These are phyloP conservation scores for Colossoma macropomum DNA, from an alignment of 2,113 vertebrate genomes.

Conservation along the genomic window DNA sequence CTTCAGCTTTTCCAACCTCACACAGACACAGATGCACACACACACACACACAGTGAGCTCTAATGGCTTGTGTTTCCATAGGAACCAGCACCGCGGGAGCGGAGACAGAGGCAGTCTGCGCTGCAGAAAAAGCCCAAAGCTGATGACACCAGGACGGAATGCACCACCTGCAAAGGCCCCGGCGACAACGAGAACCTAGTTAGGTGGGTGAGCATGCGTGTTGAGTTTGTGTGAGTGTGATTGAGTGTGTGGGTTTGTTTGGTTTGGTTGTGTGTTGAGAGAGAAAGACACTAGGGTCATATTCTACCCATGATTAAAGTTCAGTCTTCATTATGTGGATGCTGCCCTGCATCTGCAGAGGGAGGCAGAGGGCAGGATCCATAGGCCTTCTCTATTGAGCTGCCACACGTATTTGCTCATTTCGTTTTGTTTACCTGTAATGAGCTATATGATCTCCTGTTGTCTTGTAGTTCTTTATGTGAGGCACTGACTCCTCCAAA, in stretches of 20 bases:
- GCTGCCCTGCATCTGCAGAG: conserved; percentile 62
- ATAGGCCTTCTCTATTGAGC: conserved; percentile 70
- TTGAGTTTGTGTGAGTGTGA: conserved; percentile 4
- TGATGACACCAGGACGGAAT: conserved; percentile 93
- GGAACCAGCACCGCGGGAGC: conserved; percentile 90
- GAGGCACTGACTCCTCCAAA: neutral
- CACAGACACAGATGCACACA: conserved; percentile 3
- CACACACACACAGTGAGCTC: conserved; percentile 39
- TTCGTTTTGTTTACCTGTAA: conserved; percentile 72
- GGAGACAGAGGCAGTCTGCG: conserved; percentile 88
- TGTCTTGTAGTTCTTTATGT: conserved; percentile 44
- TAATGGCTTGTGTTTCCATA: conserved; percentile 75
- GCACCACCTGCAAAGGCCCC: conserved; percentile 91
- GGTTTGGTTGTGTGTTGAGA: conserved; percentile 29
- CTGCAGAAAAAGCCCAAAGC: conserved; percentile 94
- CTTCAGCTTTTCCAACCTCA: conserved; percentile 35
- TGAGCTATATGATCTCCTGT: conserved; percentile 73
- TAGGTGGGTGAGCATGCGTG: conserved; percentile 80
- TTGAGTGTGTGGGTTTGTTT: conserved; percentile 35
- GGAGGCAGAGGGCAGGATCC: conserved; percentile 51
- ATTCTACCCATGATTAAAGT: conserved; percentile 74
- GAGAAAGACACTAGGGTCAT: conserved; percentile 55
- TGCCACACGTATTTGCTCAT: conserved; percentile 76
- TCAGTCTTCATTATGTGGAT: conserved; percentile 72
- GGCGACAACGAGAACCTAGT: conserved; percentile 98